A percentile compares a stretch with the other conserved stretches of the same genome.
phyloP scores from a whole-genome alignment of 2,797 vertebrate genomes.

The Spinus pinus region DNA sequence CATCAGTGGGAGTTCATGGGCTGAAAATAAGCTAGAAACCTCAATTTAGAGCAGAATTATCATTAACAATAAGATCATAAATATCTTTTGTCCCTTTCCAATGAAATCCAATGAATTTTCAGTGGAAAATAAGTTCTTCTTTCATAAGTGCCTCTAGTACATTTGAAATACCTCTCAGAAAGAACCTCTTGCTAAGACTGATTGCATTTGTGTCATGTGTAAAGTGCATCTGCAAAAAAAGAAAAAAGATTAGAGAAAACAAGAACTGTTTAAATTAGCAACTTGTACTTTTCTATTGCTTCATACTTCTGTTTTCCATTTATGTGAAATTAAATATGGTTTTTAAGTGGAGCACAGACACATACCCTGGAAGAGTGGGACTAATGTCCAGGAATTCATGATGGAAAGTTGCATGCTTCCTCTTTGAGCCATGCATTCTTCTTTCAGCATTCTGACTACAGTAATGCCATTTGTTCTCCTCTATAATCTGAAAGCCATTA shows the following conservation, averaged over 20 bases:
- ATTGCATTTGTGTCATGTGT: not conserved
- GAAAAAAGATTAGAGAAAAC: not conserved
- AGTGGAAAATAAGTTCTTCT: not conserved
- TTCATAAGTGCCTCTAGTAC: not conserved
- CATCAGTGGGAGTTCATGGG: not conserved
- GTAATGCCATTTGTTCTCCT: not conserved
- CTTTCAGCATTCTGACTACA: not conserved
- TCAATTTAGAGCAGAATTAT: not conserved
- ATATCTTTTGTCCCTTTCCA: not conserved
- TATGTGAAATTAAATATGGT: not conserved
- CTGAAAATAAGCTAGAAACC: not conserved
- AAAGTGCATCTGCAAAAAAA: not conserved
- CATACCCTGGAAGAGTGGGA: not conserved
- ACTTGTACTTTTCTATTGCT: not conserved
- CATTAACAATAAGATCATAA: not conserved
- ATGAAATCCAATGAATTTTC: not conserved
- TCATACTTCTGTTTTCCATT: not conserved
- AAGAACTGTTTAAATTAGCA: not conserved
- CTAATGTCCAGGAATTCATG: not conserved
- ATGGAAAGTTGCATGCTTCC: not conserved
- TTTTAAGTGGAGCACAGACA: not conserved
- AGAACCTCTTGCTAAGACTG: not conserved
- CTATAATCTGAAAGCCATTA: not conserved
- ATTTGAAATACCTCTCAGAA: not conserved
- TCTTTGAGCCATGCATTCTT: not conserved